Conservation (phyloP, 2,113 vertebrate species). For the Hemibates koningsi region DNA sequence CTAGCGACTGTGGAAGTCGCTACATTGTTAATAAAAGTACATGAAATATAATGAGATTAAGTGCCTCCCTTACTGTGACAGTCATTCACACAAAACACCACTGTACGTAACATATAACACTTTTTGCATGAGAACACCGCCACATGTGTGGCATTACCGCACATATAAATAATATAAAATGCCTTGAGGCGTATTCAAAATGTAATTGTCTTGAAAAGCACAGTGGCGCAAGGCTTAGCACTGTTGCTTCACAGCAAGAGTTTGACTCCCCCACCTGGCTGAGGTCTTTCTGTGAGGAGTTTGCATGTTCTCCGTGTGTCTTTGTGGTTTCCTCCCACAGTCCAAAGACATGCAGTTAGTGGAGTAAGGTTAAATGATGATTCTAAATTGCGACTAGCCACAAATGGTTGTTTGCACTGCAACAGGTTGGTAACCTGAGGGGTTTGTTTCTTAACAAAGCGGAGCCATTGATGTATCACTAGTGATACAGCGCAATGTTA, state of each 20-base stretch:
- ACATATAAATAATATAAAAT: neutral
- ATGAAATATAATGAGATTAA: neutral
- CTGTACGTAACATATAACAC: neutral
- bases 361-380: neutral
- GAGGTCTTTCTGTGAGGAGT: neutral
- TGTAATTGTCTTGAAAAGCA: neutral
- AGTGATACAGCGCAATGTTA: neutral
- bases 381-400: neutral
- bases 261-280: neutral
- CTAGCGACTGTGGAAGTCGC: no score
- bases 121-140: neutral
- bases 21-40: neutral
- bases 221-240: neutral
- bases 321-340: neutral
- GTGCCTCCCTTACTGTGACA: neutral
- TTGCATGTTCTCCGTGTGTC: neutral
- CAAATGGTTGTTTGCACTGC: neutral
- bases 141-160: neutral
- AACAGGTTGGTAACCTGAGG: neutral
- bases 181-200: neutral
- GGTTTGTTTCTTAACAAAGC: neutral
- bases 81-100: neutral
- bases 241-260: neutral
- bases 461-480: neutral
- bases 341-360: neutral